These are phyloP conservation scores for Takifugu ocellatus DNA, from an alignment of 2,797 vertebrate species.

Conservation along the genomic window DNA sequence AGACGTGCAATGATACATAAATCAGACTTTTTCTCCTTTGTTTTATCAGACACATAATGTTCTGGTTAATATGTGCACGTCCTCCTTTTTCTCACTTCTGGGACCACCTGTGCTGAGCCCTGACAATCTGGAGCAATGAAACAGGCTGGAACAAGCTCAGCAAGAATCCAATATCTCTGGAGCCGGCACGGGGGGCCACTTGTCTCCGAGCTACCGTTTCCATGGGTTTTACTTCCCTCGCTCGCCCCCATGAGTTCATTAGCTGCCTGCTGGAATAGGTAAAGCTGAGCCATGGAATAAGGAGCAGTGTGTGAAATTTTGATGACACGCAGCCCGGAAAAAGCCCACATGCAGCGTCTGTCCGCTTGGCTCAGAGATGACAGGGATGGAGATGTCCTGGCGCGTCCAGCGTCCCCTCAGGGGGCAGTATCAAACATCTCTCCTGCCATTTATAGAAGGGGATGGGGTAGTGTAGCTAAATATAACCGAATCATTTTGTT, in stretches of 20 bases:
- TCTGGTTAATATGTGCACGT: slow-evolving; percentile 15
- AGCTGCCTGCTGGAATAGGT: slow-evolving; percentile 23
- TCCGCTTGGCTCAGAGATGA: slow-evolving; percentile 30
- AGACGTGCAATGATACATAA: not conserved
- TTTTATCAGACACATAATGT: slow-evolving; percentile 2
- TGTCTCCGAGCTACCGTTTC: slow-evolving; percentile 36
- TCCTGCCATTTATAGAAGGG: slow-evolving; percentile 56
- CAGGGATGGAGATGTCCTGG: slow-evolving; percentile 25
- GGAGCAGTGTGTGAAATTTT: slow-evolving; percentile 43
- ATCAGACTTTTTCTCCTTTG: not conserved
- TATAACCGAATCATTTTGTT: slow-evolving; percentile 51
- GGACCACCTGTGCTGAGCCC: slow-evolving; percentile 19
- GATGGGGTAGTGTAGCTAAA: slow-evolving; percentile 40
- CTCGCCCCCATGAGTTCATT: slow-evolving; percentile 39
- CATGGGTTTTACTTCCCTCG: slow-evolving; percentile 56
- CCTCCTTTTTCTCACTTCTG: slow-evolving; percentile 17
- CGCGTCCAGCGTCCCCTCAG: slow-evolving; percentile 13
- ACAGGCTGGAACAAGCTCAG: slow-evolving; percentile 58
- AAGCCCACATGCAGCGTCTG: slow-evolving; percentile 10
- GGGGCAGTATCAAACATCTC: slow-evolving; percentile 33
- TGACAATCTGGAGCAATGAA: slow-evolving; percentile 54
- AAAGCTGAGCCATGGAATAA: slow-evolving; percentile 50
- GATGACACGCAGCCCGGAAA: slow-evolving; percentile 38
- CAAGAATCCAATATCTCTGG: slow-evolving; percentile 52
- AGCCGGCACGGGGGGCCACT: slow-evolving; percentile 12